These are phyloP conservation scores for Nesoenas mayeri DNA, from an alignment of 2,113 vertebrate genomes.

Conservation along the genomic window DNA sequence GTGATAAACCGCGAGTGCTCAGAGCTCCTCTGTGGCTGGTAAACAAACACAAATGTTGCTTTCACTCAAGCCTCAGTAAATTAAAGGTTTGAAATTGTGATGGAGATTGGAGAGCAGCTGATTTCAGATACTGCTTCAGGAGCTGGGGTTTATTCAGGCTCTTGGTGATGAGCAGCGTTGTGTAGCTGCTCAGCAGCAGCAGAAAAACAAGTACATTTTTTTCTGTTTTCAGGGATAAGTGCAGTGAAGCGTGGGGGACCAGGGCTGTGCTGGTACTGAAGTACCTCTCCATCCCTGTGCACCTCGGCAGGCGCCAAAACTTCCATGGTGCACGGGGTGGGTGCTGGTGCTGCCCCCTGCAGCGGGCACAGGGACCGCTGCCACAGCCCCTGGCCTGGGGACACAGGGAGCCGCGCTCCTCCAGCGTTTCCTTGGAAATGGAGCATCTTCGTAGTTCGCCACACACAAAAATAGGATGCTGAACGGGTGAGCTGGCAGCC, in stretches of 20 bases:
- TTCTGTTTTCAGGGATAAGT: slow-evolving; percentile 17
- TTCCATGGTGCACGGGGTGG: accelerated
- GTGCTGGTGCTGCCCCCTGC: not conserved
- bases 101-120: not conserved
- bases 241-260: not conserved
- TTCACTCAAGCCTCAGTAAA: not conserved
- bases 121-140: not conserved
- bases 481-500: accelerated
- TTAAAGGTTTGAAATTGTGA: not conserved
- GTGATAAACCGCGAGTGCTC: not conserved
- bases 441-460: not conserved
- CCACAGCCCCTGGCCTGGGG: not conserved
- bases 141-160: not conserved
- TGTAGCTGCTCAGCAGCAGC: not conserved
- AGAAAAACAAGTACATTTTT: slow-evolving; percentile 19
- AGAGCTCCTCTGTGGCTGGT: not conserved
- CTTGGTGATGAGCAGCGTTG: not conserved
- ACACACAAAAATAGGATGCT: accelerated
- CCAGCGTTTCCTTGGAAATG: accelerated
- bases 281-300: not conserved
- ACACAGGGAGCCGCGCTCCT: accelerated
- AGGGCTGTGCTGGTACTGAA: not conserved
- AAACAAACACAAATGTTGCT: not conserved
- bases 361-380: accelerated
- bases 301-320: not conserved